Percentiles rank a stretch among this genome's conserved stretches.
phyloP scores from a whole-genome alignment of 2,797 vertebrate species.

The Manis pentadactyla region DNA sequence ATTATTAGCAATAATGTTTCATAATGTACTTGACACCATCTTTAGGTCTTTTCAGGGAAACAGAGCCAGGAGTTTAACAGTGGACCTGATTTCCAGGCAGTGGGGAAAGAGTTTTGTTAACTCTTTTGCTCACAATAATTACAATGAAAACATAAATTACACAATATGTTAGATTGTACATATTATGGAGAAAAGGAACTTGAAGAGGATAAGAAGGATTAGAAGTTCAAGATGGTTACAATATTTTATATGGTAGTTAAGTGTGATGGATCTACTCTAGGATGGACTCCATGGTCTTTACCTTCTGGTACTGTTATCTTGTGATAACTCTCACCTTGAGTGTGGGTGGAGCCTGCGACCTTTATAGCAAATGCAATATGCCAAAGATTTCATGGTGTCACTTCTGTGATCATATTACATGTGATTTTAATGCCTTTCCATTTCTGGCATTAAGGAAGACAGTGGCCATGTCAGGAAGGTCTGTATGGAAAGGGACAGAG shows the following conservation, averaged over 20 bases:
- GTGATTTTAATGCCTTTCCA: neutral
- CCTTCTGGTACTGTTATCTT: neutral
- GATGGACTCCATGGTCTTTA: neutral
- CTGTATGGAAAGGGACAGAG: neutral
- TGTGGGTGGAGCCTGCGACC: neutral
- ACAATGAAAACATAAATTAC: neutral
- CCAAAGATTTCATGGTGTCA: neutral
- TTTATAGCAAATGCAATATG: neutral
- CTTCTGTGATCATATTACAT: neutral
- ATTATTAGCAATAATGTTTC: neutral
- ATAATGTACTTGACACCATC: neutral
- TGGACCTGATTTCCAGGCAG: neutral
- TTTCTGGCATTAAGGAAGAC: neutral
- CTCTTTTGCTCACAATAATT: neutral
- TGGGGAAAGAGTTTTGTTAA: neutral
- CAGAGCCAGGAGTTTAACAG: neutral
- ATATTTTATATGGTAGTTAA: neutral
- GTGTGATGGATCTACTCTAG: neutral
- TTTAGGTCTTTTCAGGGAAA: neutral
- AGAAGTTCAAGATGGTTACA: neutral
- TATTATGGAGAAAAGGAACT: neutral
- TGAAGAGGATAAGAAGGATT: neutral
- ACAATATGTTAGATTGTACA: neutral
- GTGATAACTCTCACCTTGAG: neutral
- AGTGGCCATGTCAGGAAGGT: neutral